Base-by-base conservation (phyloP, 1,140 invertebrate genomes). In the Zaprionus camerounensis region DNA sequence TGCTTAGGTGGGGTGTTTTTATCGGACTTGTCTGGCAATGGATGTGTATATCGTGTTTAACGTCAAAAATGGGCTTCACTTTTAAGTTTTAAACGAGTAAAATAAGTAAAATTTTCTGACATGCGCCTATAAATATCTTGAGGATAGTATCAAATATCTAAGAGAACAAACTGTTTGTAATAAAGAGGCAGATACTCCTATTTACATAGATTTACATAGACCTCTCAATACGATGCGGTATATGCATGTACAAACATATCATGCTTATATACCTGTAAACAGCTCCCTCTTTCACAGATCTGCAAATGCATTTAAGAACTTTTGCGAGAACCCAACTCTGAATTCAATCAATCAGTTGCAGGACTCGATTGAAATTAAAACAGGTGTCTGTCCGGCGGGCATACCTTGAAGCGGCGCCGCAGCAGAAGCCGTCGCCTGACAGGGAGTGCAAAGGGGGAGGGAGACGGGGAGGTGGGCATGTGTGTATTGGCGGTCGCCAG, bases 401-500 rank as follows among this genome's bases (percentile, higher is more conserved):
- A 20, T 51, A 56, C 51, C 51, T 66, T 65, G 36, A 55, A 65
- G 31, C 34, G 57, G 34, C 5, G n/a, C 41, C 17, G 59, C 12
- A 4, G 12, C 31, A 53, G 17, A 24, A 11, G 7, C 15, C 17
- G 17, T 24, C 11, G 24, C 15, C 17, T 15, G 41, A 9, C 2
- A 5, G 12, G 17, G 20, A 1, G 49, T 12, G 26, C 7, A 11
- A 31, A 31, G 22, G 0, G 17, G 38, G 22, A n/a, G 13, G 3
- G 62, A 1, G 53, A 7, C n/a, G 15, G 0, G 24, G 5, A 5
- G 15, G 41, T 41, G 15, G 20, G 36, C 7, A 17, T 66, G 63
- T 66, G 63, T 73, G 44, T 41, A 41, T 69, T 80, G 65, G 71
- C 57, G 36, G 68, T 65, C 41, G 13, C 17, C 62, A 51, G 62